phyloP scores from a whole-genome alignment of 2,888 invertebrate genomes.

The Camptogramma bilineatum region DNA sequence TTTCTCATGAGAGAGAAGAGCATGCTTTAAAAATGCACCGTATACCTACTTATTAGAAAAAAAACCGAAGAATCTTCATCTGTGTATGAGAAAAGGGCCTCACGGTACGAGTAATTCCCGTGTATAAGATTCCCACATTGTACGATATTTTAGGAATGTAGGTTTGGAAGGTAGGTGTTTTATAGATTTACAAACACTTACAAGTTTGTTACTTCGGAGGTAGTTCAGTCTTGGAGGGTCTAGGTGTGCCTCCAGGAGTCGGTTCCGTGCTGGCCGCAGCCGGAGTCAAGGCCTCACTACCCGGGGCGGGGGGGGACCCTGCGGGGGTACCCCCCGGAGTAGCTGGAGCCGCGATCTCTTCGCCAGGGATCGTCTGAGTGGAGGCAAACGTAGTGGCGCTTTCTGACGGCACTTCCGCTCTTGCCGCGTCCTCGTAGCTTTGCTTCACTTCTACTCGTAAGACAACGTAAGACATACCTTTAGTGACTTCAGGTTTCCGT shows the following conservation, averaged over 20 bases:
- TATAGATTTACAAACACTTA: conserved; percentile 26
- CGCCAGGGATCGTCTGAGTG: background rate
- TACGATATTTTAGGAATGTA: too few species aligned
- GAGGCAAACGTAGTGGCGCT: conserved; percentile 2
- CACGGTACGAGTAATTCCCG: too few species aligned
- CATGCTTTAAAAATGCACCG: too few species aligned
- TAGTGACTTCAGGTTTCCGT: background rate
- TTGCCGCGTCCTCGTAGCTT: conserved; percentile 49
- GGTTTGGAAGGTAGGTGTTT: too few species aligned
- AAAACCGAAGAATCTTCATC: too few species aligned
- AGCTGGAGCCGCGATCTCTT: conserved; percentile 2
- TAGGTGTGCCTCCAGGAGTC: conserved; percentile 33
- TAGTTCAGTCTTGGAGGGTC: conserved; percentile 39
- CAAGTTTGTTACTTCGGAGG: conserved; percentile 20
- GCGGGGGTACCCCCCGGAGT: conserved; percentile 21
- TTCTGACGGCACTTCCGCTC: conserved; percentile 27
- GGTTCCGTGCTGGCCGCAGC: conserved; percentile 9
- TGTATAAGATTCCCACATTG: too few species aligned
- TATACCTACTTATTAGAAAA: background rate
- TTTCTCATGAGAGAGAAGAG: too few species aligned
- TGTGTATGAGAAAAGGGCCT: too few species aligned
- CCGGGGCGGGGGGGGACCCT: conserved; percentile 24
- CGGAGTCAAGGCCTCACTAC: conserved; percentile 31
- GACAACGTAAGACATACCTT: conserved; percentile 23
- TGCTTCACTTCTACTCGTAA: conserved; percentile 68